Base-by-base conservation (phyloP, 2,113 vertebrate species). In the Orthonyx spaldingii region DNA sequence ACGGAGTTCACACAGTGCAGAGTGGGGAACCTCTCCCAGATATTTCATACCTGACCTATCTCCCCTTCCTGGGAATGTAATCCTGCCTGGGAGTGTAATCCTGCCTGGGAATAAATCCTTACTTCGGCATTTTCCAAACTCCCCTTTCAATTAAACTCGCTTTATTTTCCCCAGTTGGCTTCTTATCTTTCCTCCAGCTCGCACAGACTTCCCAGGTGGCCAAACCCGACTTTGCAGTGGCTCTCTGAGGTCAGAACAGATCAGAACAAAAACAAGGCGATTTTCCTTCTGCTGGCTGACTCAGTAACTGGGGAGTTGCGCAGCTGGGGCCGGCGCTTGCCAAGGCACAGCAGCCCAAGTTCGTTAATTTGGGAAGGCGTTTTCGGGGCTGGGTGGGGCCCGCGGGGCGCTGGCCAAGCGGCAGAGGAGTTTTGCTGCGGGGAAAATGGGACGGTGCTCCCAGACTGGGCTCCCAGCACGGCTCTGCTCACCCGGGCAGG, bases 321-420 rank as follows among this genome's bases (percentile, higher is more conserved):
- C 47, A 59, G 60, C 44, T n/a, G 19, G 49, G 35, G 17, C 65
- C 17, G 35, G 47, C n/a, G 2, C 13, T 66, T 91, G 87, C 81
- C 65, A 46, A 7, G 49, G 47, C 37, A 32, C 27, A 69, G 28
- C 75, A 37, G n/a, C 56, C 35, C 3, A 16, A 30, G 39, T 77
- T 61, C 0, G 2, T 72, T 84, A 11, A 24, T 5, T 30, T 4
- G 57, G 70, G 32, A 74, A 61, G 69, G 68, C 3, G 1, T 72
- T 76, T 75, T 9, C 24, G 0, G 17, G 66, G 81, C 14, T 59
- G 79, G 88, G 90, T 78, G 88, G 78, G 56, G 85, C 56, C 0
- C 1, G 2, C 0, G 4, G 30, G 7, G 33, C 0, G 0, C 22
- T 2, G 2, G 71, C 93, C 93, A 80, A 77, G 49, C 9, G 66